Conservation (phyloP, 2,113 vertebrate species). For the rabbit (Oryctolagus cuniculus) region DNA sequence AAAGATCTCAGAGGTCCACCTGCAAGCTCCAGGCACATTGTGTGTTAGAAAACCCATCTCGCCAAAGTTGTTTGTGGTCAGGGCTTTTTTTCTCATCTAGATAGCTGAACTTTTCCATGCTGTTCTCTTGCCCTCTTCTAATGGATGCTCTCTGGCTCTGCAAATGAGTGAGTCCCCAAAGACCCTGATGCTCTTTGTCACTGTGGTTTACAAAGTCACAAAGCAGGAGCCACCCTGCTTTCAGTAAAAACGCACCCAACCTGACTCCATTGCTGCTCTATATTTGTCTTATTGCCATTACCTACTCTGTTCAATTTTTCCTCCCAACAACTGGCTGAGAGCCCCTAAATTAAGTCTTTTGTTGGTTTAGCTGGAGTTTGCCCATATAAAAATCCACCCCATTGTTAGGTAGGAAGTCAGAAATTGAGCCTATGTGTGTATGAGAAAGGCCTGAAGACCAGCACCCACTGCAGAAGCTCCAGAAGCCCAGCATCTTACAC, state of each 20-base stretch:
- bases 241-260: neutral
- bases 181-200: neutral
- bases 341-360: neutral
- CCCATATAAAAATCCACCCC: neutral
- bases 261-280: neutral
- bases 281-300: neutral
- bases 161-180: neutral
- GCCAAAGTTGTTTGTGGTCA: slow-evolving; percentile 15
- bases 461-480: too few species aligned
- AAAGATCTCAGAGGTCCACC: slow-evolving; percentile 69
- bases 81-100: neutral
- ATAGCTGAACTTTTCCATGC: neutral
- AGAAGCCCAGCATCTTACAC: too few species aligned
- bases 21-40: slow-evolving; percentile 46
- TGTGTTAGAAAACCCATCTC: slow-evolving; percentile 45
- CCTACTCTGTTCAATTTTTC: neutral
- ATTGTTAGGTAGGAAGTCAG: neutral
- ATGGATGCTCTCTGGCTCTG: neutral
- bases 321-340: neutral
- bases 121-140: neutral
- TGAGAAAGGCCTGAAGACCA: too few species aligned
- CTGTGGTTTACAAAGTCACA: neutral
- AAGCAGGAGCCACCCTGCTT: neutral
- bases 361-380: neutral
- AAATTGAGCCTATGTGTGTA: too few species aligned